Conservation (phyloP, 1,140 invertebrate genomes). For the Eulimnadia texana region DNA sequence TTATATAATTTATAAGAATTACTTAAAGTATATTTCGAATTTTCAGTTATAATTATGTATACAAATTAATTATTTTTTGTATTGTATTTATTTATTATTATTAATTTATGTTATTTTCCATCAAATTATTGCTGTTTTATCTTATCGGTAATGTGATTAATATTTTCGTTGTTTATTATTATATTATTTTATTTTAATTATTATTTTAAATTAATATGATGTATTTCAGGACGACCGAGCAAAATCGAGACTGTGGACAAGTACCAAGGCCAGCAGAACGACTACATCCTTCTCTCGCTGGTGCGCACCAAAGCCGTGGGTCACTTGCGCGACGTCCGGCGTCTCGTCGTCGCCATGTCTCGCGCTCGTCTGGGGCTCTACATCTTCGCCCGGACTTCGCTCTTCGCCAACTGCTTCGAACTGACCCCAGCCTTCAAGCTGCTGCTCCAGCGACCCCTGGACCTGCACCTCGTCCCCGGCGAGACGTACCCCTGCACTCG, state of each 20-base stretch:
- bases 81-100: no score
- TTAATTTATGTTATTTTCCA: no score
- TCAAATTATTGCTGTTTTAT: no score
- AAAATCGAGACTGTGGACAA: conserved; percentile 84
- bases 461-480: conserved; percentile 56
- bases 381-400: conserved; percentile 76
- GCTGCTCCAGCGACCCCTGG: conserved; percentile 49
- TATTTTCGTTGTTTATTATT: not conserved
- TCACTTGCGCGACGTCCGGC: conserved; percentile 87
- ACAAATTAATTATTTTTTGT: no score
- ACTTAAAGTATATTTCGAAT: no score
- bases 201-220: not conserved
- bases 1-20: no score
- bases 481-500: conserved; percentile 63
- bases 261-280: conserved; percentile 99
- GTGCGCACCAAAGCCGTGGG: conserved; percentile 93
- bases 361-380: conserved; percentile 93
- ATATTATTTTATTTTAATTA: not conserved
- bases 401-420: conserved; percentile 96
- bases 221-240: conserved; percentile 4
- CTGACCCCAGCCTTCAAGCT: conserved; percentile 85
- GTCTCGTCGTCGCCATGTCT: conserved; percentile 95
- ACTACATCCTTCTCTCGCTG: conserved; percentile 90
- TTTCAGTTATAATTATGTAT: no score
- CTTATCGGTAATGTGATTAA: not conserved